Percentiles rank a stretch among this genome's conserved stretches.
Conservation (phyloP, 2,797 vertebrate genomes). For the Babyrousa celebensis region DNA sequence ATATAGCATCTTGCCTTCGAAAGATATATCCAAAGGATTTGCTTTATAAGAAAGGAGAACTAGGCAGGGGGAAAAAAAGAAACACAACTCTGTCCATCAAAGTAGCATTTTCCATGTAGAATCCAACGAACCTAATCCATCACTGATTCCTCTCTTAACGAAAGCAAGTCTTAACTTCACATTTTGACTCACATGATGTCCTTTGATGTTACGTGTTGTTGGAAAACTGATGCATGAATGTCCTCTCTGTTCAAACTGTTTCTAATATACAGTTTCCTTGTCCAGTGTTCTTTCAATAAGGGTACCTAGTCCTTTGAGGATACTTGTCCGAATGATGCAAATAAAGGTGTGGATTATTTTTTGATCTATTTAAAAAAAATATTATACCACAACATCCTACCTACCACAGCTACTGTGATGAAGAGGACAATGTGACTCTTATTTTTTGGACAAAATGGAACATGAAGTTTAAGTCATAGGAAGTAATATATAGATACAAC, state of each 20-base stretch:
- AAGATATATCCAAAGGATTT: background rate
- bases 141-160: conserved; percentile 77
- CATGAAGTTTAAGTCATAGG: background rate
- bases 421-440: background rate
- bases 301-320: conserved; percentile 88
- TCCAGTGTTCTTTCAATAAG: conserved; percentile 94
- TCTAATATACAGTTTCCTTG: conserved; percentile 89
- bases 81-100: background rate
- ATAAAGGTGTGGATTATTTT: conserved; percentile 39
- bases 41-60: conserved; percentile 9
- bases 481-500: background rate
- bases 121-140: conserved; percentile 41
- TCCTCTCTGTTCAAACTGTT: conserved; percentile 90
- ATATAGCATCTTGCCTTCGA: background rate
- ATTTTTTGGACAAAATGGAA: conserved; percentile 39
- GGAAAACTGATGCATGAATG: conserved; percentile 89
- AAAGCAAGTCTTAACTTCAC: conserved; percentile 85
- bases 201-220: conserved; percentile 89
- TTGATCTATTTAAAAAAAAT: conserved; percentile 35
- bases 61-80: background rate
- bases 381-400: background rate
- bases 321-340: conserved; percentile 89
- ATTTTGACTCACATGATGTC: conserved; percentile 88
- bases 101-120: background rate
- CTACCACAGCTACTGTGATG: background rate